Evolutionary conservation across 2,888 invertebrate genomes (phyloP), one percentile per base, ranked within the genome.

Genomic region (Leptura quadrifasciata): DNA sequence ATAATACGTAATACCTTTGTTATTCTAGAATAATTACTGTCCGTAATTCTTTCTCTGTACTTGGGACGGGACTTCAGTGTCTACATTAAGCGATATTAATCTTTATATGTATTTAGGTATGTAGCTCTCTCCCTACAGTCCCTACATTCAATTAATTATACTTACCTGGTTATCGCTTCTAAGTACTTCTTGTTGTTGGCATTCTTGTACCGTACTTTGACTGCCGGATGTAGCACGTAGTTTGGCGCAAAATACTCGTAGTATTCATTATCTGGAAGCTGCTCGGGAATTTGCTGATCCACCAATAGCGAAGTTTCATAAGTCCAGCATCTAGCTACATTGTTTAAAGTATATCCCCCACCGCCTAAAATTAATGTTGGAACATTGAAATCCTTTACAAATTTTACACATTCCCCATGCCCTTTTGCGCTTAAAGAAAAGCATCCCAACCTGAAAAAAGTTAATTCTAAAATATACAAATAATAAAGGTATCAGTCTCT

Each of bases 261-360:
- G 87, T 98, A 99, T 87, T 99, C 98, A 0, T 96, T 97, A 88
- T 96, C 96, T 0, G 99, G 99, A 54, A 99, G 91, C 86, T 99
- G 98, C 88, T 98, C 97, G 65, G 95, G 95, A 74, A 99, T 97
- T 76, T 94, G 94, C 85, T 98, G 97, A 85, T 98, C 98, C 0
- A 98, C 93, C 1, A 99, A 90, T 0, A 99, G 90, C 0, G 98
- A 97, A 0, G 99, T 99, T 90, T 99, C 99, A 85, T 98, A 98
- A 0, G 99, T 98, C 99, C 99, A 99, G 88, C 98, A 99, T 3
- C 99, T 92, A 0, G 99, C 99, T 0, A 99, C 99, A 88, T 99
- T 99, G 31, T 98, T 91, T 24, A 98, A 90, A 0, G 98, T 99
- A 88, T 99, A 99, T 1, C 94, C 89, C 0, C 95, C 95, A 9